A percentile compares a stretch with the other conserved stretches of the same genome.
Evolutionary conservation across 2,888 invertebrate genomes (phyloP).

Genomic region (Lepidocyrtinus sp.): DNA sequence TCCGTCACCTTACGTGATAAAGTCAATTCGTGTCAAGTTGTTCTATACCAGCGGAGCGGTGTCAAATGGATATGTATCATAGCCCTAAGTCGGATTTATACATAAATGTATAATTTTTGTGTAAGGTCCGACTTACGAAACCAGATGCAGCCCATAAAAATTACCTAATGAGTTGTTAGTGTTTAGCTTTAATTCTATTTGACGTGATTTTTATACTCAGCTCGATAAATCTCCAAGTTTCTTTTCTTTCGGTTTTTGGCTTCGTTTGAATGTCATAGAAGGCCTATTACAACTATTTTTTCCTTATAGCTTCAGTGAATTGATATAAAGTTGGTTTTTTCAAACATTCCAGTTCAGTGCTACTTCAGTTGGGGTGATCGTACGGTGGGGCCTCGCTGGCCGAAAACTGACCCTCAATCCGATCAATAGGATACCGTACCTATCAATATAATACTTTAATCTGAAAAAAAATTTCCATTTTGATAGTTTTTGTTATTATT

Average conservation of each 20-base stretch:
- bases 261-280: background rate
- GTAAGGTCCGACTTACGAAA: too few relatives aligned
- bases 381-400: background rate
- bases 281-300: background rate
- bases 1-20: too few relatives aligned
- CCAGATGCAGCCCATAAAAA: background rate
- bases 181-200: background rate
- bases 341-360: background rate
- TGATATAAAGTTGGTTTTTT: background rate
- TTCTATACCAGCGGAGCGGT: too few relatives aligned
- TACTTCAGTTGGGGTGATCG: background rate
- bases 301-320: background rate
- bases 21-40: too few relatives aligned
- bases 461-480: background rate
- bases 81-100: too few relatives aligned
- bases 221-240: background rate
- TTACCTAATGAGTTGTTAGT: background rate
- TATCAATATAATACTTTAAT: background rate
- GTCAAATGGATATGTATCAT: too few relatives aligned
- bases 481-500: background rate
- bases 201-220: background rate
- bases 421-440: too few relatives aligned
- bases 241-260: background rate
- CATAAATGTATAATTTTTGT: too few relatives aligned
- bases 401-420: background rate